Conservation (phyloP, 2,888 invertebrate species). For the Actias luna region DNA sequence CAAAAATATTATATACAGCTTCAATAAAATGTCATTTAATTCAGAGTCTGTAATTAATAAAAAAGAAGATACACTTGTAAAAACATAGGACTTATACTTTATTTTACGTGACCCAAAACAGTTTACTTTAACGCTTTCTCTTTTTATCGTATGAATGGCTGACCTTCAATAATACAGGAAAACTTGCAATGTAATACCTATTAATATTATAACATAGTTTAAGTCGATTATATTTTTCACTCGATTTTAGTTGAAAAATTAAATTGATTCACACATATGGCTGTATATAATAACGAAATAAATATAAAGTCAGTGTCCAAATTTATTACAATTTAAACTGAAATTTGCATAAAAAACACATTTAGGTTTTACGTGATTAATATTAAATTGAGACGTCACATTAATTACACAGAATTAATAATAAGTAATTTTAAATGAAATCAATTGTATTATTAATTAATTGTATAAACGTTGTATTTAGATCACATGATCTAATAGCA, state of each 20-base stretch:
- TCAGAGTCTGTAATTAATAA: neutral
- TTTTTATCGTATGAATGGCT: neutral
- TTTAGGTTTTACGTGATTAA: neutral
- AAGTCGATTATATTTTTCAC: neutral
- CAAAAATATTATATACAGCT: neutral
- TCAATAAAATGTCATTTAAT: neutral
- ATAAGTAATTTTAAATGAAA: no score
- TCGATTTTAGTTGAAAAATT: neutral
- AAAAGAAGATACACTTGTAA: neutral
- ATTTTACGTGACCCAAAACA: neutral
- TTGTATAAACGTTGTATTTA: neutral
- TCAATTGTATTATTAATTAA: no score
- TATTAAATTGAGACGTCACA: neutral
- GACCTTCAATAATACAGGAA: conserved; percentile 1
- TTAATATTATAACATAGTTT: neutral
- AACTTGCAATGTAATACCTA: neutral
- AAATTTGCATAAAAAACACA: neutral
- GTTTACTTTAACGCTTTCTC: neutral
- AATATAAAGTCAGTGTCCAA: neutral
- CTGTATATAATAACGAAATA: neutral
- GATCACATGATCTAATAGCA: neutral
- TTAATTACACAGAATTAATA: neutral
- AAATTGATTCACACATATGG: neutral
- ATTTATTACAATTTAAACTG: neutral
- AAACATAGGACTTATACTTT: neutral